Evolutionary conservation across 2,888 invertebrate species (phyloP), one percentile per base, ranked within the genome.

Genomic region (Drosophila birchii): DNA sequence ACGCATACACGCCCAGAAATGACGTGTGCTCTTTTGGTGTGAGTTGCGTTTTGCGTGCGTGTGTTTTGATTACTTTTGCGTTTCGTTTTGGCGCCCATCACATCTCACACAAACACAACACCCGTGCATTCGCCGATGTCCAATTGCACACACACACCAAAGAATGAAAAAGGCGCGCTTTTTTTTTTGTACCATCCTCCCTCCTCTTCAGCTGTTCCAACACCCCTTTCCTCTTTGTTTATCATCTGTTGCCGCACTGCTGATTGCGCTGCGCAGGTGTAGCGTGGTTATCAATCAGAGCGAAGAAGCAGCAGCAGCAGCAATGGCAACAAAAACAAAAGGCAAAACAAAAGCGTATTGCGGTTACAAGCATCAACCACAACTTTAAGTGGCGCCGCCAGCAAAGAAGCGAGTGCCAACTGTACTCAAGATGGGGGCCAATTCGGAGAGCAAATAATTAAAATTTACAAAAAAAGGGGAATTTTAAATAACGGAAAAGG

Each of bases 21-120:
- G 57, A 73, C 29, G 59, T 75, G 68, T 45, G 53, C 45, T 56
- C 36, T 55, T 49, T 41, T 58, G 59, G 85, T 88, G 78, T 85
- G 82, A 75, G 84, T 87, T 68, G 72, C 75, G 66, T 72, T 76
- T 58, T 77, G 64, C 78, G 80, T 82, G 86, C 88, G 88, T 89
- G 90, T 89, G 90, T 88, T 89, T 85, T 85, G 85, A 88, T 89
- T 85, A 86, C 88, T 89, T 88, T 89, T 89, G 88, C 89, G 54
- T 88, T 78, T 59, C 76, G 76, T 88, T 85, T 85, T 89, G 88
- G 85, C 85, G 85, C 89, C 76, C 78, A 84, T 76, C 75, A 74
- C 62, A 68, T n/a, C 45, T n/a, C 45, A 45, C 26, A 45, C 45
- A 29, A 20, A 45, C 26, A 45, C 26, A 76, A 54, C 41, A 70